Conservation (phyloP, 1,140 invertebrate species). For the Sinonovacula constricta region DNA sequence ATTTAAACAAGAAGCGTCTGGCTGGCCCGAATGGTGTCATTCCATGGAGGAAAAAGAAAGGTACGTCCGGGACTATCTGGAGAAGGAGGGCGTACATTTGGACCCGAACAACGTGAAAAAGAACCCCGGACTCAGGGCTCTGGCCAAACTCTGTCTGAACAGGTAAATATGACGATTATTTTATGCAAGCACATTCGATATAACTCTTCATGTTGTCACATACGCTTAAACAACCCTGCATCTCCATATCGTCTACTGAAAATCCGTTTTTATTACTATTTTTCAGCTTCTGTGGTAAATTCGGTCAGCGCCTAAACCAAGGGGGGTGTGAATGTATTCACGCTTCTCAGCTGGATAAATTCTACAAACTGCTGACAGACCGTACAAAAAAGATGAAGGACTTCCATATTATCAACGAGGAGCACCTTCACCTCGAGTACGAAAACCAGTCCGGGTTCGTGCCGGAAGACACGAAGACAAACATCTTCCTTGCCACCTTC, state of each 20-base stretch:
- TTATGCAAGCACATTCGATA: no score
- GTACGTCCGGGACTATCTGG: constrained; percentile 61
- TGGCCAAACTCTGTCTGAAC: constrained; percentile 60
- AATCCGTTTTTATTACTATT: constrained; percentile 52
- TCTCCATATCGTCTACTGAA: constrained; percentile 20
- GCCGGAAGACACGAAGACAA: constrained; percentile 55
- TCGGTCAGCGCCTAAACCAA: constrained; percentile 53
- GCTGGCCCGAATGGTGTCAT: constrained; percentile 38
- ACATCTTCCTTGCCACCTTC: constrained; percentile 74
- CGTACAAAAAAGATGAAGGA: constrained; percentile 34
- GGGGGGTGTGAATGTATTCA: constrained; percentile 44
- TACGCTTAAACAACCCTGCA: neutral
- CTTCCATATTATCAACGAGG: constrained; percentile 52
- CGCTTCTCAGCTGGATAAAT: constrained; percentile 51
- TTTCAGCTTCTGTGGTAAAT: constrained; percentile 24
- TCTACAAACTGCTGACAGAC: constrained; percentile 67
- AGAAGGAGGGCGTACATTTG: constrained; percentile 71
- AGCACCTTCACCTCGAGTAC: constrained; percentile 41
- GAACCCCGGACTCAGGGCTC: constrained; percentile 68
- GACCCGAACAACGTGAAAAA: constrained; percentile 67
- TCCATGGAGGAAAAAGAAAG: constrained; percentile 14
- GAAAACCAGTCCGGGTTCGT: constrained; percentile 1
- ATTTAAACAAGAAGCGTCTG: constrained; percentile 55
- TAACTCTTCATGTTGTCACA: no score
- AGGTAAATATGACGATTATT: constrained; percentile 44